Evolutionary conservation across 35 echinoderm and acorn worm species (phyloP).

Genomic region (Amphiura filiformis): DNA sequence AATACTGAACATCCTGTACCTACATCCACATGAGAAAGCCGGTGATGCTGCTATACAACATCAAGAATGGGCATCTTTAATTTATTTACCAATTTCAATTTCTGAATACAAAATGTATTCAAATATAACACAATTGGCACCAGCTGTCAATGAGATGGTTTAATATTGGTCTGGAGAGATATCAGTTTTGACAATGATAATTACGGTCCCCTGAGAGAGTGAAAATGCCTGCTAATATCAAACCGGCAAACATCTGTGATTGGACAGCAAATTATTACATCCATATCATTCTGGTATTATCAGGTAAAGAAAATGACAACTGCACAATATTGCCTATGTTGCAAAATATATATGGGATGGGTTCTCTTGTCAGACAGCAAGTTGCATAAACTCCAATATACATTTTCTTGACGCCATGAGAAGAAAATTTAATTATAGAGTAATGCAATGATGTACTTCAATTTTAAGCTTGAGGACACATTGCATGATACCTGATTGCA

Average conservation of each 20-base stretch:
- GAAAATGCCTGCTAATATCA: not conserved
- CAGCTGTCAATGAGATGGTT: not conserved
- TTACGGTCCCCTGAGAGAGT: not conserved
- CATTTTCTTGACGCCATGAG: no score
- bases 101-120: not conserved
- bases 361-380: no score
- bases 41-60: not conserved
- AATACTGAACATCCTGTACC: not conserved
- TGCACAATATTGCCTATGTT: no score
- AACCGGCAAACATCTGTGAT: not conserved
- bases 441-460: slow-evolving; percentile 4
- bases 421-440: not conserved
- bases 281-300: no score
- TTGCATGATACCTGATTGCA: not conserved
- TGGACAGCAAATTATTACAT: no score
- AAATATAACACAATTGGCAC: not conserved
- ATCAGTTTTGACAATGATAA: not conserved
- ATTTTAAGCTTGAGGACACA: not conserved
- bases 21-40: no score
- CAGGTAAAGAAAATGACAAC: no score
- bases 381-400: no score
- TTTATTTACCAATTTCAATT: not conserved
- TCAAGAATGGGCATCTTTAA: no score
- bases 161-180: not conserved
- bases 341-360: no score